Percentiles rank a stretch among this genome's conserved stretches.
Evolutionary conservation across 53 echinoderm and acorn worm species (phyloP).

Genomic region (Paracentrotus lividus): DNA sequence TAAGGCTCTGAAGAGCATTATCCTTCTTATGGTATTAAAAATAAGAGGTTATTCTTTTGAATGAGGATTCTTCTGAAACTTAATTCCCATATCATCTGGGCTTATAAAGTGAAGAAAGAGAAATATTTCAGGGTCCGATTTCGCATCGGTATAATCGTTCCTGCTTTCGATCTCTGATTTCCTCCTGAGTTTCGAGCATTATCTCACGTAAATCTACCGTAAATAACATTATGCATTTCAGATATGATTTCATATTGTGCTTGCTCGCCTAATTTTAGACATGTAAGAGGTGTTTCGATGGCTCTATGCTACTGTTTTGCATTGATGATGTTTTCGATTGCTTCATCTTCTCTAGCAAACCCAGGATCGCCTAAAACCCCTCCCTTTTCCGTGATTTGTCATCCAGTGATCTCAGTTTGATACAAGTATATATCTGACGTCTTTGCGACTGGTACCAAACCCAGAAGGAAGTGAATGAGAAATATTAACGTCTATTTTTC

Average conservation of each 20-base stretch:
- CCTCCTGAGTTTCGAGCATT: background rate
- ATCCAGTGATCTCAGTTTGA: too few species aligned
- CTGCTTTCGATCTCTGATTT: background rate
- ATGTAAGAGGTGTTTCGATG: background rate
- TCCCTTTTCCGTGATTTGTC: too few species aligned
- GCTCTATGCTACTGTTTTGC: background rate
- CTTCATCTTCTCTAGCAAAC: too few species aligned
- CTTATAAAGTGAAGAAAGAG: background rate
- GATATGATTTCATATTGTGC: background rate
- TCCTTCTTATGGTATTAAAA: background rate
- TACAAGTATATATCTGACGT: too few species aligned
- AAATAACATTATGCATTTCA: background rate
- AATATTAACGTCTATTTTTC: too few species aligned
- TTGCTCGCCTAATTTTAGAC: background rate
- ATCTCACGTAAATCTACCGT: background rate
- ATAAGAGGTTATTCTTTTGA: background rate
- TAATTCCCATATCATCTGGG: background rate
- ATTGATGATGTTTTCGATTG: background rate
- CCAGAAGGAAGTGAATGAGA: too few species aligned
- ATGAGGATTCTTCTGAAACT: background rate
- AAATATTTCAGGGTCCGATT: background rate
- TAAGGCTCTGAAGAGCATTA: constrained; percentile 19
- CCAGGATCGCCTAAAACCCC: too few species aligned
- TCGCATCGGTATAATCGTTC: too few species aligned
- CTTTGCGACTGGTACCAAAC: too few species aligned